Conservation (phyloP, 2,113 vertebrate species). For the Baryphthengus martii region DNA sequence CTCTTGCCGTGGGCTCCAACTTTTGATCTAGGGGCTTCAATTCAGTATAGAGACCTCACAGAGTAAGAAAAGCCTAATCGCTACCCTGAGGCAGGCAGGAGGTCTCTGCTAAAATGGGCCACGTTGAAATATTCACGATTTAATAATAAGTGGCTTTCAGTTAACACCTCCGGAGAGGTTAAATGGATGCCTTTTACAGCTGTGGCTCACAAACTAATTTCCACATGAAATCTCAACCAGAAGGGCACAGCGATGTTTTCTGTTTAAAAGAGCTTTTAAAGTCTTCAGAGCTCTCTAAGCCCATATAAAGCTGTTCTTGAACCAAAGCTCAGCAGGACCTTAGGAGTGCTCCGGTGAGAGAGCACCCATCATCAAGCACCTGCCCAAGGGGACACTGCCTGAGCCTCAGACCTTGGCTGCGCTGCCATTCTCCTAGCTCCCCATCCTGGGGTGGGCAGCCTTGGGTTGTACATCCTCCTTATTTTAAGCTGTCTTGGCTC, state of each 20-base stretch:
- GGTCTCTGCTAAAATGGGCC: background rate
- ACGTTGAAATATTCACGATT: conserved; percentile 27
- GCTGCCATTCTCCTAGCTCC: background rate
- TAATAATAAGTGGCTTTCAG: background rate
- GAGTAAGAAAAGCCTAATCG: background rate
- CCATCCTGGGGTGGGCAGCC: rapidly evolving
- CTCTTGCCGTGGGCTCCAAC: background rate
- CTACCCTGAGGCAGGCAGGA: background rate
- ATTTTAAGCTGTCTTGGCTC: background rate
- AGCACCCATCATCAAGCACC: rapidly evolving
- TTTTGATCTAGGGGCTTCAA: background rate
- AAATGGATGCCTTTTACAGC: conserved; percentile 3
- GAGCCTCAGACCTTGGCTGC: background rate
- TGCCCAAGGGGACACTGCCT: background rate
- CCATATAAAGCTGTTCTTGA: background rate
- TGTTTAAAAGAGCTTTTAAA: background rate
- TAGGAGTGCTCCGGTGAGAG: background rate
- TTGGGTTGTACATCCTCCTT: background rate
- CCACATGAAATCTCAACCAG: background rate
- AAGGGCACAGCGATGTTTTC: background rate
- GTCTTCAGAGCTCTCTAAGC: background rate
- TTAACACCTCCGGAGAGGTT: background rate
- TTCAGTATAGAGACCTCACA: background rate
- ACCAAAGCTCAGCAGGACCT: background rate
- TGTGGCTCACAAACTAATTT: background rate